phyloP scores from a whole-genome alignment of 2,888 invertebrate genomes.

The Holacanthella duospinosa region DNA sequence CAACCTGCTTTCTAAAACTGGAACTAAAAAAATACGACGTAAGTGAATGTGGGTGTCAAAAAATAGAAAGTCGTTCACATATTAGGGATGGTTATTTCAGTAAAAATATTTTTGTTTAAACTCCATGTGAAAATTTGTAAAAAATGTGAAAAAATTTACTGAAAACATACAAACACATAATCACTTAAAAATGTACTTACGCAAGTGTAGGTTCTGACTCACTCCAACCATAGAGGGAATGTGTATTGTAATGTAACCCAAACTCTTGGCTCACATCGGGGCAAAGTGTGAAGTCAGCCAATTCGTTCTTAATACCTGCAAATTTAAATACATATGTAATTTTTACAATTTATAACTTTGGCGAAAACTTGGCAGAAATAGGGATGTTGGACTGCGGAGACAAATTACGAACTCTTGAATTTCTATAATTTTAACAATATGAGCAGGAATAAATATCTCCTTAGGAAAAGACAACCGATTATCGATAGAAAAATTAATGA shows the following conservation, averaged over 20 bases:
- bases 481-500: too few species aligned
- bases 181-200: conserved; percentile 11
- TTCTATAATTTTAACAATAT: too few species aligned
- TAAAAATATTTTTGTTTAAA: neutral
- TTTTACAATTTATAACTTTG: neutral
- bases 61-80: too few species aligned
- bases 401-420: too few species aligned
- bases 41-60: too few species aligned
- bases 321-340: conserved; percentile 43
- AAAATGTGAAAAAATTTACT: neutral
- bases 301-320: conserved; percentile 60
- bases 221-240: conserved; percentile 58
- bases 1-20: neutral
- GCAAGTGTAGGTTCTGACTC: conserved; percentile 26
- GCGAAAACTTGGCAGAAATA: neutral
- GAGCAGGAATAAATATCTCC: too few species aligned
- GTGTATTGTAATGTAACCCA: conserved; percentile 62
- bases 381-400: too few species aligned
- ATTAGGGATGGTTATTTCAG: too few species aligned
- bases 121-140: neutral
- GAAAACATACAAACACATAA: neutral
- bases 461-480: too few species aligned
- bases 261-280: conserved; percentile 41
- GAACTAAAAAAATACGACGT: neutral
- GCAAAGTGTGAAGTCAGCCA: conserved; percentile 42